Base-by-base conservation (phyloP, 2,113 vertebrate genomes). In the Callocephalon fimbriatum region DNA sequence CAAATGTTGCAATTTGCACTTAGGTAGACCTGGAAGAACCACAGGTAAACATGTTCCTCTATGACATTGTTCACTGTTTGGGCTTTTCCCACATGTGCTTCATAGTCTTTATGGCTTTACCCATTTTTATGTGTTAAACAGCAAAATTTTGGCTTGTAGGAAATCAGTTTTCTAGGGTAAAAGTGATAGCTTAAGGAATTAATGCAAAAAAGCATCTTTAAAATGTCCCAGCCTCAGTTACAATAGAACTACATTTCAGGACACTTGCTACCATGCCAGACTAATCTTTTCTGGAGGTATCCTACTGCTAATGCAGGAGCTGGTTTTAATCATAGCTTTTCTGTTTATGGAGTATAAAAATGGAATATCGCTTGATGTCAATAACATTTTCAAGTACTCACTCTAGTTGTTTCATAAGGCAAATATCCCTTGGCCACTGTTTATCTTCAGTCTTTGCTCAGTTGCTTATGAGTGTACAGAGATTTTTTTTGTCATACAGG, bases 1-100 rank as follows among this genome's bases (percentile, higher is more conserved):
- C 27, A 48, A 27, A 4, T 48, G 12, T 15, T 74, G 27, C 38
- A 37, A 7, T 9, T 73, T 44, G 15, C 27, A 29, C 0, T 32
- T 40, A 2, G 16, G 13, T 8, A 66, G 59, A 35, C 5, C 17
- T 61, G 40, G 63, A 54, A 65, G 53, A 91, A 32, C 10, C 11
- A 29, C 4, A 32, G 16, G 10, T 26, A 25, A 70, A 27, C 0
- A 0, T 8, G 12, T 29, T 86, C 38, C 27, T 65, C 8, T 25
- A 11, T 38, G 23, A 9, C 27, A 1, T 54, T 59, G 16, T 32
- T 66, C 48, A 29, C 10, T 59, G 1, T 25, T 44, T 42, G 16
- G 59, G 44, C 22, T 42, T 59, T 29, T 88, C 23, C 15, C n/a
- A 31, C 21, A 1, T 18, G 16, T 2, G 1, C 40, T 48, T 51